Base-by-base conservation (phyloP, 2,797 vertebrate species). In the Tachyglossus aculeatus region DNA sequence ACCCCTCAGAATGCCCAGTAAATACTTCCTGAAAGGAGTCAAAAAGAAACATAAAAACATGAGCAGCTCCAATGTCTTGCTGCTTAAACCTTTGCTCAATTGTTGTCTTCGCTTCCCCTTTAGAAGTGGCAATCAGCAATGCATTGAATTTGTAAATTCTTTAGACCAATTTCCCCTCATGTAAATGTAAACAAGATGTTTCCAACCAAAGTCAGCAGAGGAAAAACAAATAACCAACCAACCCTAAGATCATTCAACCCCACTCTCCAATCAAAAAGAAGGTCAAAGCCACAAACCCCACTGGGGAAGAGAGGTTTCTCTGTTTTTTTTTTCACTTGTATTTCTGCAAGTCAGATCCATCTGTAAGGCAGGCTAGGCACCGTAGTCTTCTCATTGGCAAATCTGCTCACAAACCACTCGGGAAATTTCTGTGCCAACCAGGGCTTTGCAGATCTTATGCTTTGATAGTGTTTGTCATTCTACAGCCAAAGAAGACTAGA, bases 171-270 rank as follows among this genome's bases (percentile, higher is more conserved):
- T 15, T 16, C 13, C 34, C 39, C 43, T 45, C 37, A 55, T n/a
- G n/a, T n/a, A n/a, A n/a, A n/a, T n/a, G n/a, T n/a, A n/a, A n/a
- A n/a, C n/a, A n/a, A n/a, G n/a, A n/a, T n/a, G n/a, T n/a, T n/a
- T n/a, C n/a, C n/a, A n/a, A n/a, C n/a, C n/a, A n/a, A n/a, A n/a
- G n/a, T n/a, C n/a, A n/a, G n/a, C n/a, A n/a, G n/a, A n/a, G n/a
- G n/a, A n/a, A n/a, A n/a, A n/a, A n/a, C n/a, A n/a, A n/a, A n/a
- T 43, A 45, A 67, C 48, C 32, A 71, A 65, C 29, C 25, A 31
- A 63, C 18, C 52, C n/a, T 29, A 31, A 31, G 29, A 32, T 31
- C 40, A 33, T 43, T 65, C 21, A 33, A 14, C 16, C 15, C 56
- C 44, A 38, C 22, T 40, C 27, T 52, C 27, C 18, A n/a, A 54